phyloP scores from a whole-genome alignment of 2,113 vertebrate species.

The Vulpes vulpes region DNA sequence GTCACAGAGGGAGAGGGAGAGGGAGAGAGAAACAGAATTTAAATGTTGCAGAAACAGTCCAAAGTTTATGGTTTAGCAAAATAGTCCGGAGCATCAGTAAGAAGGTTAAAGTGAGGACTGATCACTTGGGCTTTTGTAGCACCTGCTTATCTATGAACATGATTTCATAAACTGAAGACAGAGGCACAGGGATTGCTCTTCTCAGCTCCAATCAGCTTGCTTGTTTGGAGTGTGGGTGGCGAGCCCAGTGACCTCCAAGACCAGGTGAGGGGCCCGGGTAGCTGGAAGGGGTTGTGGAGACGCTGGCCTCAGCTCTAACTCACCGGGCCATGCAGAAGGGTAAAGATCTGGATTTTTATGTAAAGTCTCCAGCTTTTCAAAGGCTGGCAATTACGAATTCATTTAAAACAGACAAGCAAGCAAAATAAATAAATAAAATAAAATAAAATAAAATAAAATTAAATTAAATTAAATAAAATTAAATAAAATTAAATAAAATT shows the following conservation, averaged over 20 bases:
- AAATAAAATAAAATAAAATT: too few relatives aligned
- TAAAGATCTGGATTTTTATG: background rate
- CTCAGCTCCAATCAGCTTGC: background rate
- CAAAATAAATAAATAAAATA: too few relatives aligned
- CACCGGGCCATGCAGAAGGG: background rate
- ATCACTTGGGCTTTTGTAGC: background rate
- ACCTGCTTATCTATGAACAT: background rate
- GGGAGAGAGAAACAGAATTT: background rate
- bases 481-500: too few relatives aligned
- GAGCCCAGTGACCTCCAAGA: background rate
- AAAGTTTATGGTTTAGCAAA: background rate
- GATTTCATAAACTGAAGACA: background rate
- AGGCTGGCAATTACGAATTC: background rate
- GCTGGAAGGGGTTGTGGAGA: background rate
- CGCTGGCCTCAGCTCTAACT: accelerated
- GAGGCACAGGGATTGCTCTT: background rate
- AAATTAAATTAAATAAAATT: too few relatives aligned
- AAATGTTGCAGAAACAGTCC: background rate
- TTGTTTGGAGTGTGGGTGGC: accelerated
- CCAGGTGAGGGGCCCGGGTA: background rate
- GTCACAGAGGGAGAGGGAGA: background rate
- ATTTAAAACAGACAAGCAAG: background rate
- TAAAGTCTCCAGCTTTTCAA: background rate
- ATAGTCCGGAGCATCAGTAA: background rate
- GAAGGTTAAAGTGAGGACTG: background rate